phyloP scores from a whole-genome alignment of 2,797 vertebrate species.

The Notolabrus celidotus region DNA sequence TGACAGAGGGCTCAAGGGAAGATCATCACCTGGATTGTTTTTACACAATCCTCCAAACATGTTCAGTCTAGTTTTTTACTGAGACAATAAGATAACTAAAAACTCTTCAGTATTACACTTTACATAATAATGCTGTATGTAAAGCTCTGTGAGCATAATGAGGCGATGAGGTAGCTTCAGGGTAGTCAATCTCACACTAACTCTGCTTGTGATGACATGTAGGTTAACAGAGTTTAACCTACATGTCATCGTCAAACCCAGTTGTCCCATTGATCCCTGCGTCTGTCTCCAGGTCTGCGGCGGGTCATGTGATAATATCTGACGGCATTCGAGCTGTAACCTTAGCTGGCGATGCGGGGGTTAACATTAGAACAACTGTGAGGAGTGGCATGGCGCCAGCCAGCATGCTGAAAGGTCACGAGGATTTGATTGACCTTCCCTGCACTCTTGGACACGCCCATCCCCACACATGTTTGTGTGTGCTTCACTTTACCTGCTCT shows the following conservation, averaged over 20 bases:
- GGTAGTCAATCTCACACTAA: neutral
- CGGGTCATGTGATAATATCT: constrained; percentile 71
- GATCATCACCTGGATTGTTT: too few species aligned
- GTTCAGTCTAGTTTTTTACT: too few species aligned
- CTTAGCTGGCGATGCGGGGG: constrained; percentile 58
- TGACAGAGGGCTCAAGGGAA: too few species aligned
- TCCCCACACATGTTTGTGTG: neutral
- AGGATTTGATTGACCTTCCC: constrained; percentile 62
- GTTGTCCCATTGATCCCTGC: constrained; percentile 44
- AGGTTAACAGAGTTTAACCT: constrained; percentile 59
- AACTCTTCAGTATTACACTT: neutral
- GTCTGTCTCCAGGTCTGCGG: constrained; percentile 35
- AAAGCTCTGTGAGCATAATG: neutral
- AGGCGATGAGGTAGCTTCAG: neutral
- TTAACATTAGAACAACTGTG: constrained; percentile 82
- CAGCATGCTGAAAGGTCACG: constrained; percentile 66
- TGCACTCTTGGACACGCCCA: constrained; percentile 23
- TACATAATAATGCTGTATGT: neutral
- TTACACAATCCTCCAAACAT: too few species aligned
- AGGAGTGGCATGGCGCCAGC: constrained; percentile 71
- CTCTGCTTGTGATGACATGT: constrained; percentile 30
- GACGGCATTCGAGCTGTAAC: constrained; percentile 73
- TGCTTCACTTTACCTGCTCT: constrained; percentile 21
- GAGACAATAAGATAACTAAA: too few species aligned
- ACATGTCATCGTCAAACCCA: constrained; percentile 38